phyloP scores from a whole-genome alignment of 2,113 vertebrate species.

The Prolemur simus region DNA sequence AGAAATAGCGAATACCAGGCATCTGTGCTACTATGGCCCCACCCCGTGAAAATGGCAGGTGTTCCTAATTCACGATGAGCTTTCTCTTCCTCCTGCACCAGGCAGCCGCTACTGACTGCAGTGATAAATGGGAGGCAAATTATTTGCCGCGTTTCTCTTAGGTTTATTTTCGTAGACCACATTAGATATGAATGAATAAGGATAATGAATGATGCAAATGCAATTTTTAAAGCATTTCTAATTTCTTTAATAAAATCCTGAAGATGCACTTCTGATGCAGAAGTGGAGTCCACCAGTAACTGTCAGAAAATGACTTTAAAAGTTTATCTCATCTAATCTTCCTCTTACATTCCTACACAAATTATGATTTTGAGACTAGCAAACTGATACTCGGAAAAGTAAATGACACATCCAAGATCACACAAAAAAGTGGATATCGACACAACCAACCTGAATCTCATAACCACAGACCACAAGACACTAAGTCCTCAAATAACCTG shows the following conservation, averaged over 20 bases:
- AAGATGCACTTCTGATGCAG: background rate
- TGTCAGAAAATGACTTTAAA: background rate
- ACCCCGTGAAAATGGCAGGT: background rate
- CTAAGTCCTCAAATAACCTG: background rate
- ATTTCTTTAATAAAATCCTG: background rate
- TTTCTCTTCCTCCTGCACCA: background rate
- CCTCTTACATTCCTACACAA: background rate
- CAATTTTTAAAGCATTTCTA: background rate
- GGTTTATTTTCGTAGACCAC: background rate
- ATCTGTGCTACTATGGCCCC: fast-evolving
- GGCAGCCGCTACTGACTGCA: background rate
- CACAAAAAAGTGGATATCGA: background rate
- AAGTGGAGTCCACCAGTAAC: background rate
- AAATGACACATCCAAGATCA: background rate
- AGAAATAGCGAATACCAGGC: background rate
- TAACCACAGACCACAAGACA: background rate
- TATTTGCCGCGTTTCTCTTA: background rate
- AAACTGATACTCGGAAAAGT: background rate
- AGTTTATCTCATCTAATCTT: background rate
- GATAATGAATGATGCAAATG: background rate
- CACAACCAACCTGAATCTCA: background rate
- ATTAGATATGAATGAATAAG: background rate
- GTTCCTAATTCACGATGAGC: background rate
- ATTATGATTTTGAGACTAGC: background rate
- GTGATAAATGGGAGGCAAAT: background rate